Evolutionary conservation across 2,113 vertebrate genomes (phyloP).

Genomic region (Tichodroma muraria): DNA sequence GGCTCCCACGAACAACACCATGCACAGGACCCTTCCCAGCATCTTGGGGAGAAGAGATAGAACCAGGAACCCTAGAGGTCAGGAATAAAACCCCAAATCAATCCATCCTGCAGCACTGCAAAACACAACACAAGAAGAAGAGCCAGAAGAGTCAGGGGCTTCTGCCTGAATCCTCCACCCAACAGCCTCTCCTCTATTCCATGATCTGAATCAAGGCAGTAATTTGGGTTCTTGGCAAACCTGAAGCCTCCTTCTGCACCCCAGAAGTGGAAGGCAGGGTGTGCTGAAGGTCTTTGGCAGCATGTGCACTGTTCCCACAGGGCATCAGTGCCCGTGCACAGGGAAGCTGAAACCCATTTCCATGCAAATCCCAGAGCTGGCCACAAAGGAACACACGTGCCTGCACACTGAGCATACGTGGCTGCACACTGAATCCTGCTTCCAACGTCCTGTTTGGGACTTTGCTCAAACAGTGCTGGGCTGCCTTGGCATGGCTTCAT

Average conservation of each 20-base stretch:
- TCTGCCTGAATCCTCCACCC: not conserved
- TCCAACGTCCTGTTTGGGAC: not conserved
- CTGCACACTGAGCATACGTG: not conserved
- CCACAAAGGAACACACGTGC: not conserved
- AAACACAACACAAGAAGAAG: not conserved
- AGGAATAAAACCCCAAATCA: not conserved
- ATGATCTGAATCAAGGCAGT: not conserved
- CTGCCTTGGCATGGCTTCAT: not conserved
- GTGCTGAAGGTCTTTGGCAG: not conserved
- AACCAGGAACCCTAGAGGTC: not conserved
- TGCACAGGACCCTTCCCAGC: constrained; percentile 58
- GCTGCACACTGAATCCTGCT: not conserved
- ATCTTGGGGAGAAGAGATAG: constrained; percentile 26
- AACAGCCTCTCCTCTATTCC: not conserved
- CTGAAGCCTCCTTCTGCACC: not conserved
- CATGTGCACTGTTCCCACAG: not conserved
- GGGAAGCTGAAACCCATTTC: not conserved
- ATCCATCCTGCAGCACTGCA: not conserved
- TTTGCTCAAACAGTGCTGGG: not conserved
- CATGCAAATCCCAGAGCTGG: not conserved
- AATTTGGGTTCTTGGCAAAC: not conserved
- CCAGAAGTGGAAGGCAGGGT: not conserved
- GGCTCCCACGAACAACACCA: constrained; percentile 64
- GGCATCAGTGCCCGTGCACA: not conserved
- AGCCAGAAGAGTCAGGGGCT: not conserved